phyloP scores from a whole-genome alignment of 2,113 vertebrate species.

The Microcebus murinus region DNA sequence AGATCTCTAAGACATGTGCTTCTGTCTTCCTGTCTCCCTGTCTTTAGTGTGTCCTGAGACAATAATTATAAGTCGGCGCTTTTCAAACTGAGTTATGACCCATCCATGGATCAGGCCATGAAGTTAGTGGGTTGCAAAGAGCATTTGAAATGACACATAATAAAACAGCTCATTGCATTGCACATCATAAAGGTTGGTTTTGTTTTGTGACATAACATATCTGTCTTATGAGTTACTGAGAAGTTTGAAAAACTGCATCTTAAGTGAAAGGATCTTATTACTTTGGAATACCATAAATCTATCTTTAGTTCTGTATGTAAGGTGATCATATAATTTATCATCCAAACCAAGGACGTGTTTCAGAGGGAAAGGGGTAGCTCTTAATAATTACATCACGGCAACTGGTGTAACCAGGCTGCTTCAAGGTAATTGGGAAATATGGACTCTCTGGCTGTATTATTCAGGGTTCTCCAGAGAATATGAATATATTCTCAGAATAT shows the following conservation, averaged over 20 bases:
- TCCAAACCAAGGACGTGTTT: background rate
- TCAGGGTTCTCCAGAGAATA: background rate
- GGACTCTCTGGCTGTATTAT: background rate
- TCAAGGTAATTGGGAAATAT: constrained; percentile 18
- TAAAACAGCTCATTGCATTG: background rate
- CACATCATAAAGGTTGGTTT: background rate
- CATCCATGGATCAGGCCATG: background rate
- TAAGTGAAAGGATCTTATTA: constrained; percentile 34
- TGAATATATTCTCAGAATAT: background rate
- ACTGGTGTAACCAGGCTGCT: background rate
- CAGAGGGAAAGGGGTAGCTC: background rate
- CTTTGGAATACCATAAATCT: constrained; percentile 32
- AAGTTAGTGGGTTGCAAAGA: background rate
- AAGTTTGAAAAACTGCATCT: constrained; percentile 26
- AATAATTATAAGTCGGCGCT: background rate
- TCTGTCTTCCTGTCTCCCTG: background rate
- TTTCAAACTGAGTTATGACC: background rate
- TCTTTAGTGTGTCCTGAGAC: background rate
- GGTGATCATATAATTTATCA: constrained; percentile 39
- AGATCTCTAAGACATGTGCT: background rate
- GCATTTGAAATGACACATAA: constrained; percentile 5
- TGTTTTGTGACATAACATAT: background rate
- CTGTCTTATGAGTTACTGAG: background rate
- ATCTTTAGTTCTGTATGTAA: background rate
- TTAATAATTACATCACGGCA: background rate